A percentile compares a stretch with the other conserved stretches of the same genome.
Conservation (phyloP, 2,113 vertebrate genomes). For the Sula dactylatra region DNA sequence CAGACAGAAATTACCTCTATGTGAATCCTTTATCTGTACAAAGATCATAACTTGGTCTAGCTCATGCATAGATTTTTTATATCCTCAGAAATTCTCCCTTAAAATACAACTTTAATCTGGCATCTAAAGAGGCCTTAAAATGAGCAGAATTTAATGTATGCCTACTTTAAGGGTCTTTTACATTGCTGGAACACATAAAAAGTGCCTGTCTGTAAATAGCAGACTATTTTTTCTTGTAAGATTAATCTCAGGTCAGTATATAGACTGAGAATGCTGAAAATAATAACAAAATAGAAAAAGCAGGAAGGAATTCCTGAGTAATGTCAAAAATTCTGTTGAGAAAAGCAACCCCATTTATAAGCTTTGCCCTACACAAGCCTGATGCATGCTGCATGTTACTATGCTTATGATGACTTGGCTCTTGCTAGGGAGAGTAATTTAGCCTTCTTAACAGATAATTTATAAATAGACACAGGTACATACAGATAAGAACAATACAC, state of each 20-base stretch:
- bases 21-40: neutral
- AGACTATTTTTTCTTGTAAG: neutral
- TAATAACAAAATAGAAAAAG: neutral
- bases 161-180: neutral
- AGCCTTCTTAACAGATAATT: neutral
- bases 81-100: neutral
- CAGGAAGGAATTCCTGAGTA: neutral
- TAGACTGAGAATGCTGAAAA: neutral
- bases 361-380: neutral
- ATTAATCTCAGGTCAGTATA: neutral
- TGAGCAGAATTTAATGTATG: neutral
- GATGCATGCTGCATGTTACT: neutral
- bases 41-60: neutral
- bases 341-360: neutral
- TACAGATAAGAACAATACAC: neutral
- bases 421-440: neutral
- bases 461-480: neutral
- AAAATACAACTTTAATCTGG: neutral
- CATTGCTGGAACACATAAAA: neutral
- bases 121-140: neutral
- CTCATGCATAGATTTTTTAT: neutral
- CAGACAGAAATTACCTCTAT: neutral
- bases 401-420: neutral
- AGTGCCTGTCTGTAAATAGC: neutral
- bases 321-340: neutral